phyloP scores from a whole-genome alignment of 2,888 invertebrate species.

The Oegoconia quadripuncta region DNA sequence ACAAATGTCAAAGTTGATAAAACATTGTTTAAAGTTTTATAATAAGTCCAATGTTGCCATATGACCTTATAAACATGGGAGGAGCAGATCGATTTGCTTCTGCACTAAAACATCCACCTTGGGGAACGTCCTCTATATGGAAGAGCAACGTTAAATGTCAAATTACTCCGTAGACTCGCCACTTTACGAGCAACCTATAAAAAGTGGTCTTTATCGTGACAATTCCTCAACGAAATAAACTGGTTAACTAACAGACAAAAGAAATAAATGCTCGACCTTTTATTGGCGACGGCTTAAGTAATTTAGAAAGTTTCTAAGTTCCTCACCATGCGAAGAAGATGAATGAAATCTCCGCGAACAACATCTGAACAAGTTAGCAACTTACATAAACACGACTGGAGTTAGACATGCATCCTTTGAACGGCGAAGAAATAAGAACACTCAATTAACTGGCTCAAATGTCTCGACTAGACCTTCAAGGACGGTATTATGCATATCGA shows the following conservation, averaged over 20 bases:
- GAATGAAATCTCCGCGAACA: slow-evolving; percentile 34
- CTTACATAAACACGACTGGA: slow-evolving; percentile 48
- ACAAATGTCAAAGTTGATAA: not conserved
- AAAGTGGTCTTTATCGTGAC: slow-evolving; percentile 49
- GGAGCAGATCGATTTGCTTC: slow-evolving; percentile 33
- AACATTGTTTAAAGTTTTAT: no score
- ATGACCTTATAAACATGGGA: not conserved
- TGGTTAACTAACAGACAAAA: slow-evolving; percentile 28
- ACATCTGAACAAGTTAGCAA: slow-evolving; percentile 53
- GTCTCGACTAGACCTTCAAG: slow-evolving; percentile 45
- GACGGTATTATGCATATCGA: slow-evolving; percentile 73
- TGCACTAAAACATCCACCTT: slow-evolving; percentile 33
- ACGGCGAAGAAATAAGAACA: slow-evolving; percentile 40
- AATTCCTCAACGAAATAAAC: slow-evolving; percentile 43
- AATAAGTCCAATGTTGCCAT: no score
- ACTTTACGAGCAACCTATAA: slow-evolving; percentile 53
- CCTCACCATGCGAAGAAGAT: slow-evolving; percentile 30
- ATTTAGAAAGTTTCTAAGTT: slow-evolving; percentile 51
- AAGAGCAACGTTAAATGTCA: slow-evolving; percentile 54
- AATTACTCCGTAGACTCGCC: slow-evolving; percentile 44
- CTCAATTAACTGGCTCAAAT: slow-evolving; percentile 48
- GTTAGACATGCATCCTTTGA: slow-evolving; percentile 34
- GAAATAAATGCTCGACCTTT: slow-evolving; percentile 33
- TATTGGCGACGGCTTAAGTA: slow-evolving; percentile 36
- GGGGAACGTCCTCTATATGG: slow-evolving; percentile 36